Conservation (phyloP, 2,888 invertebrate species). For the Drosophila anomelani region DNA sequence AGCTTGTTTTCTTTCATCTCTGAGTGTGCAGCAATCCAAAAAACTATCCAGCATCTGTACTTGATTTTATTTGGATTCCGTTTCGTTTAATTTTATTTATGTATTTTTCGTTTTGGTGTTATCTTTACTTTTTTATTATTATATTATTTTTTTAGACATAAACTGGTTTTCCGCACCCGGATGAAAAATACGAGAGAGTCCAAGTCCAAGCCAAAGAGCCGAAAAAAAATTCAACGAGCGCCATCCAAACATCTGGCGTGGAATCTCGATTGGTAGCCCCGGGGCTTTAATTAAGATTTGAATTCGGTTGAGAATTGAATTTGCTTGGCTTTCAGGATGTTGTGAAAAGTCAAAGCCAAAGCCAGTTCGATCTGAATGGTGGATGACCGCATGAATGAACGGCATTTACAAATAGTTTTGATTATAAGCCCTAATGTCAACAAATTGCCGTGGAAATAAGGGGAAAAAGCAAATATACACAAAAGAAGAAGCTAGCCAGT, state of each 20-base stretch:
- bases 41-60: constrained; percentile 30
- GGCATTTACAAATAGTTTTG: constrained; percentile 38
- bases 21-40: constrained; percentile 1
- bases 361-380: constrained; percentile 9
- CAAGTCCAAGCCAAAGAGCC: constrained; percentile 31
- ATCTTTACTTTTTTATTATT: constrained; percentile 3
- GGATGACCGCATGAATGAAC: constrained; percentile 36
- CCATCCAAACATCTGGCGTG: constrained; percentile 39
- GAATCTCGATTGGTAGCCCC: constrained; percentile 37
- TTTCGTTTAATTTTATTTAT: constrained; percentile 17
- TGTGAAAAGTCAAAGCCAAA: constrained; percentile 17
- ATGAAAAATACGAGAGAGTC: constrained; percentile 57
- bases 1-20: constrained; percentile 6
- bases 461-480: background rate
- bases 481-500: background rate
- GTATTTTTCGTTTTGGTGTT: constrained; percentile 4
- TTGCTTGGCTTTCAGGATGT: constrained; percentile 39
- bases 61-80: constrained; percentile 31
- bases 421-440: constrained; percentile 37
- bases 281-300: constrained; percentile 47
- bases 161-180: constrained; percentile 73
- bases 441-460: constrained; percentile 9
- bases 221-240: constrained; percentile 13
- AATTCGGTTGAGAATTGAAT: constrained; percentile 36
- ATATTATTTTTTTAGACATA: constrained; percentile 22